Evolutionary conservation across 2,888 invertebrate genomes (phyloP).

Genomic region (Helleia helle): DNA sequence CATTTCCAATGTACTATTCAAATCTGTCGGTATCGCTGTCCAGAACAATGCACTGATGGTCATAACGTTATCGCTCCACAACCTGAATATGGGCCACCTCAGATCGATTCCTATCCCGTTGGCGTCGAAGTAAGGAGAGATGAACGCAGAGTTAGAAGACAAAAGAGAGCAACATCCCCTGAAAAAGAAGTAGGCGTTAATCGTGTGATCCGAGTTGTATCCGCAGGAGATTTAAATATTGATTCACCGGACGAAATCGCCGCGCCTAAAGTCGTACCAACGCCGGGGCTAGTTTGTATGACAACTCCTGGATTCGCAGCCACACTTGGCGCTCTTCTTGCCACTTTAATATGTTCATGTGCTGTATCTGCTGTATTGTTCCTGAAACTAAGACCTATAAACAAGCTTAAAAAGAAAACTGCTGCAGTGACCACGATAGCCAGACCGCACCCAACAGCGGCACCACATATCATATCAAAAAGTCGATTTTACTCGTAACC

Average conservation of each 20-base stretch:
- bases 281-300: constrained; percentile 91
- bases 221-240: constrained; percentile 88
- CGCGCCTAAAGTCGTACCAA: constrained; percentile 72
- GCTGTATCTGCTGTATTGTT: constrained; percentile 90
- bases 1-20: constrained; percentile 97
- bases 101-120: constrained; percentile 63
- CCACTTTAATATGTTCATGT: constrained; percentile 88
- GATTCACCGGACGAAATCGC: constrained; percentile 83
- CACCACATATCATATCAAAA: constrained; percentile 68
- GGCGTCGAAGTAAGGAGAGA: constrained; percentile 82
- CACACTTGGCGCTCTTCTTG: constrained; percentile 86
- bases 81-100: constrained; percentile 82
- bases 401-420: constrained; percentile 70
- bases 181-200: constrained; percentile 92
- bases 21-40: constrained; percentile 93
- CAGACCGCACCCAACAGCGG: constrained; percentile 55
- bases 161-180: constrained; percentile 75
- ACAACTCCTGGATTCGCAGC: constrained; percentile 95
- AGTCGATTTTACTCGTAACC: constrained; percentile 81
- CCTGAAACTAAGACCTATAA: constrained; percentile 83
- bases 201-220: constrained; percentile 91
- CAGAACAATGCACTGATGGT: constrained; percentile 89
- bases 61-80: constrained; percentile 67
- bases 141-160: constrained; percentile 80
- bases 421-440: constrained; percentile 61